Evolutionary conservation across 1,140 invertebrate species (phyloP).

Genomic region (Pseudachorutes palmiensis): DNA sequence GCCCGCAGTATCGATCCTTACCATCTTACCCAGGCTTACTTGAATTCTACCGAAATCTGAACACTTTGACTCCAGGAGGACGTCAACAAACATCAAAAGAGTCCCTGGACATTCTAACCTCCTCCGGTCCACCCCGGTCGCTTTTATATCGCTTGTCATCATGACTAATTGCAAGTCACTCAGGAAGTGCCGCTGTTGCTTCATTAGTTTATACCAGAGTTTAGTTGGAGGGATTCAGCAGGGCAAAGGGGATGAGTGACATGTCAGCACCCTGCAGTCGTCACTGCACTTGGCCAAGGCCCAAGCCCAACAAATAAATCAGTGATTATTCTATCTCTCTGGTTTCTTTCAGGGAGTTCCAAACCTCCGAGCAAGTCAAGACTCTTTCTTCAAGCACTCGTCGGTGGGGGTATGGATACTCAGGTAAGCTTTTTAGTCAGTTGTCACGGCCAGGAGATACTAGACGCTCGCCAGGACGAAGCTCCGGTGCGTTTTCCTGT

Average conservation of each 20-base stretch:
- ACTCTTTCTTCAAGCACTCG: constrained; percentile 17
- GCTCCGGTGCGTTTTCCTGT: background rate
- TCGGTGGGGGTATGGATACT: constrained; percentile 16
- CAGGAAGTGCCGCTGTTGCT: too few relatives aligned
- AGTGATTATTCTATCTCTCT: background rate
- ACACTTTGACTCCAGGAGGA: background rate
- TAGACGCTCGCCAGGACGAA: background rate
- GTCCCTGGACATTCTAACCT: background rate
- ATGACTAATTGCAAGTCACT: too few relatives aligned
- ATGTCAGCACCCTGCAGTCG: too few relatives aligned
- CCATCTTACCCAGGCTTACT: too few relatives aligned
- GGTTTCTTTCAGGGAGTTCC: background rate
- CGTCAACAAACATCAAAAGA: background rate
- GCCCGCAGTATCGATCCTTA: constrained; percentile 12
- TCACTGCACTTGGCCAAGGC: background rate
- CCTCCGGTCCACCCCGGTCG: too few relatives aligned
- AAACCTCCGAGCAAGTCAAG: constrained; percentile 18
- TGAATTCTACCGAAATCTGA: background rate
- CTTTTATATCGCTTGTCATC: too few relatives aligned
- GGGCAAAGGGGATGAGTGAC: background rate
- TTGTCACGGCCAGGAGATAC: background rate
- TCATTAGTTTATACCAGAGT: background rate
- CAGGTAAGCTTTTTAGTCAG: constrained; percentile 11
- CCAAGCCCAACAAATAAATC: constrained; percentile 6
- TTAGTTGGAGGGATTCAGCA: background rate